Percentiles rank a stretch among this genome's conserved stretches.
phyloP scores from a whole-genome alignment of 2,888 invertebrate species.

The Octonoba sinensis region DNA sequence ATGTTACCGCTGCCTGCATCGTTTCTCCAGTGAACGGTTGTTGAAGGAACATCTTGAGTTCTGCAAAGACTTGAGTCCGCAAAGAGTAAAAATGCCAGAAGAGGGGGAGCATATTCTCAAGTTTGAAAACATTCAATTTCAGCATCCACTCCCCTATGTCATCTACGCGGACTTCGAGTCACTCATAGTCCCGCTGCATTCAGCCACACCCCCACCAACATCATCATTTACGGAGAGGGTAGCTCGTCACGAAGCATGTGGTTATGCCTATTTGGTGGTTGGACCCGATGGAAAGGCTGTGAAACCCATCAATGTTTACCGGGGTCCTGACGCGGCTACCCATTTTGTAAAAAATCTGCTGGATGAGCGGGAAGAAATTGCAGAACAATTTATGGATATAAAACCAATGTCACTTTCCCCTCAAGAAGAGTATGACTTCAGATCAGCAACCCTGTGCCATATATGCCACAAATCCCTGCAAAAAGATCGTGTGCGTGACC shows the following conservation, averaged over 20 bases:
- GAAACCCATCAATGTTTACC: not conserved
- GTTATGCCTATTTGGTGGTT: conserved; percentile 9
- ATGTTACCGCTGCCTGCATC: conserved; percentile 8
- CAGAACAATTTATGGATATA: not conserved
- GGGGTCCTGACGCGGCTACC: not conserved
- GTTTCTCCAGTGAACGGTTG: not conserved
- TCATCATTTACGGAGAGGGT: not conserved
- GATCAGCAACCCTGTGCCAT: not conserved
- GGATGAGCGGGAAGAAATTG: not conserved
- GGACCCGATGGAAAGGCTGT: conserved; percentile 1
- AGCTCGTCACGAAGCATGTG: not conserved
- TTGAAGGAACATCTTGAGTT: not conserved
- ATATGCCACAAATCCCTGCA: not conserved
- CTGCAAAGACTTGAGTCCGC: not conserved
- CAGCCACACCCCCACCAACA: not conserved
- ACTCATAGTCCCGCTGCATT: not conserved
- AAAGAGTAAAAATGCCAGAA: not conserved
- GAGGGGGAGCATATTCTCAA: not conserved
- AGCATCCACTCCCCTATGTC: not conserved
- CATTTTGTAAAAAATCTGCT: not conserved
- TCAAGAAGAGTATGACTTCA: not conserved
- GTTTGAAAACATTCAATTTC: no score
- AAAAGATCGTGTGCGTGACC: not conserved
- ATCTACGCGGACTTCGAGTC: not conserved
- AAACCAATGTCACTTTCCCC: not conserved